Evolutionary conservation across 2,113 vertebrate genomes (phyloP).

Genomic region (Pollimyrus isidori): DNA sequence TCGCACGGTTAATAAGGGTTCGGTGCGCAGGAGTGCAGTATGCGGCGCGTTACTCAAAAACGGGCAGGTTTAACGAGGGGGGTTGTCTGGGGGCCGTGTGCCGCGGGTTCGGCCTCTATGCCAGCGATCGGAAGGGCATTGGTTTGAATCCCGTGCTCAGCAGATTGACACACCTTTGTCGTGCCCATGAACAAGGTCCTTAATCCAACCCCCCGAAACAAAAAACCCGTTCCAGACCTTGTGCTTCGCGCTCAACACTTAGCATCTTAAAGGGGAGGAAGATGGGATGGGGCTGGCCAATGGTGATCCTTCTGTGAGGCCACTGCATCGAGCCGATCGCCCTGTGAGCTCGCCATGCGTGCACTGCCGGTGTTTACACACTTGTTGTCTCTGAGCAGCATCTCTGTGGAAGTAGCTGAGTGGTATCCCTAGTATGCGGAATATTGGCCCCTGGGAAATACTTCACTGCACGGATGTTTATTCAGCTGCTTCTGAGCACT

Average conservation of each 20-base stretch:
- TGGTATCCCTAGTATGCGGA: neutral
- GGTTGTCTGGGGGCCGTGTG: neutral
- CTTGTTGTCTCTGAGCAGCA: neutral
- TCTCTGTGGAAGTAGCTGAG: neutral
- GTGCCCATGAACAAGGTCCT: neutral
- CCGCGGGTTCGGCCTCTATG: neutral
- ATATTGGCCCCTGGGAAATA: neutral
- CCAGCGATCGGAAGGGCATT: neutral
- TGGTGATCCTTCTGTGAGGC: neutral
- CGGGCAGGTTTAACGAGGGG: neutral
- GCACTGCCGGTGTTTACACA: neutral
- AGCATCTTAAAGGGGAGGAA: neutral
- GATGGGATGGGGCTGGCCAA: neutral
- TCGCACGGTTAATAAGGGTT: neutral
- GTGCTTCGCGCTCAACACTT: neutral
- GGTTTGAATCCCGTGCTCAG: neutral
- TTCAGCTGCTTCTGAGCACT: conserved; percentile 37
- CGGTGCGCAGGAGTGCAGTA: neutral
- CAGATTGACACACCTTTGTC: neutral
- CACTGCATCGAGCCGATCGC: neutral
- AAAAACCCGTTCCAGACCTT: neutral
- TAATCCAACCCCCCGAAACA: neutral
- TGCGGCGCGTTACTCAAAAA: neutral
- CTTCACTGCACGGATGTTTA: conserved; percentile 33
- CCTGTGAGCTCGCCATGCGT: neutral